Evolutionary conservation across 1,140 invertebrate genomes (phyloP), one percentile per base, ranked within the genome.

Genomic region (Halictus rubicundus): DNA sequence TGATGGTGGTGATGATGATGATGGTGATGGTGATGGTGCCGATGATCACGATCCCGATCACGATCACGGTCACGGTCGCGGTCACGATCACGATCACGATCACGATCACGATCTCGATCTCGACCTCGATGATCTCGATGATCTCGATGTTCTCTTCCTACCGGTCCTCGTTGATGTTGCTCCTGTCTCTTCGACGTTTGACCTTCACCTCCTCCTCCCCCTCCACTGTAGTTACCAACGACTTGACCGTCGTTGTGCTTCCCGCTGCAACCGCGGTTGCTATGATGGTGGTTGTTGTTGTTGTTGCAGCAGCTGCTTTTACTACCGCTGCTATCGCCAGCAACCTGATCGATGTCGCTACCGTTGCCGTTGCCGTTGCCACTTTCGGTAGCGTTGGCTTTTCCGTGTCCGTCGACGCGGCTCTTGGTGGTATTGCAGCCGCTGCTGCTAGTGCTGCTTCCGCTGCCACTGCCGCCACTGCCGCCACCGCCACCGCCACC

Each of bases 1-100:
- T 87, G 81, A 65, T 89, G 87, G 80, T 90, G 87, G 25, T 86
- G 80, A 19, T 85, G 49, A 21, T 57, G 84, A 60, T 82, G 80
- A 64, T 81, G 75, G n/a, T 79, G 76, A 37, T 86, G 85, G 54
- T 86, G 85, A 54, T 86, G 81, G 61, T 81, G 82, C 25, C 80
- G 85, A 68, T 76, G 85, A 63, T 83, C 73, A 3, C 42, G 42
- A 46, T 46, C 42, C 9, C 10, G 9, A 14, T 46, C 42, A 3
- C 42, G 8, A 9, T 42, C 42, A 9, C 42, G 9, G 12, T 46
- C 42, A 12, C 42, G 42, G 12, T 46, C 42, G 0, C 42, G 42
- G 10, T 46, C 10, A 46, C 14, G 10, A 2, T 14, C 10, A 12
- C 14, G 42, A 46, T 46, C 42, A 12, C 42, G 42, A 14, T 46